These are phyloP conservation scores for Drosophila oshimai DNA, from an alignment of 1,140 invertebrate species.

Conservation along the genomic window DNA sequence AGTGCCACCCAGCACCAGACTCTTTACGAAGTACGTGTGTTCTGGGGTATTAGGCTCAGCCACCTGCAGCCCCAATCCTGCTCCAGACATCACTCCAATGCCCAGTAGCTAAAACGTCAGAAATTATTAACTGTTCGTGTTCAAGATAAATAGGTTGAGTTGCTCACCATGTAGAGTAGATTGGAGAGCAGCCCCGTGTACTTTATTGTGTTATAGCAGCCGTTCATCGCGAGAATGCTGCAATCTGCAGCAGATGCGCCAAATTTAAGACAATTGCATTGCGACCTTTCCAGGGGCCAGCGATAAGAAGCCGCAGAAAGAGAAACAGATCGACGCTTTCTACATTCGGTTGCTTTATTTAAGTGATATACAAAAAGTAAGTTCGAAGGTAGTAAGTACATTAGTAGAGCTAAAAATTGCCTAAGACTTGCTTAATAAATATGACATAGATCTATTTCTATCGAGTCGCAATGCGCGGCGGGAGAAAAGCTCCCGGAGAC, in stretches of 20 bases:
- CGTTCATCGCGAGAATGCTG: conserved; percentile 59
- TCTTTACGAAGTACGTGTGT: conserved; percentile 75
- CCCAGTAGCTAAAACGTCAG: conserved; percentile 52
- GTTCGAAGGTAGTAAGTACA: conserved; percentile 52
- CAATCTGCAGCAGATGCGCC: conserved; percentile 23
- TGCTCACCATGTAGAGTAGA: conserved; percentile 72
- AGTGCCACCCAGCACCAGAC: conserved; percentile 64
- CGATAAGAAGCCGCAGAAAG: conserved; percentile 29
- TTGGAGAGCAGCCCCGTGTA: conserved; percentile 68
- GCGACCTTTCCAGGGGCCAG: conserved; percentile 22
- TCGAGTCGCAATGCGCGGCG: conserved; percentile 54
- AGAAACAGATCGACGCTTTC: conserved; percentile 6
- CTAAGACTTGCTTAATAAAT: conserved; percentile 62
- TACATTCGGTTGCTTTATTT: conserved; percentile 50
- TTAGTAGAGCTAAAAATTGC: conserved; percentile 49
- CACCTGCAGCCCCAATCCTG: conserved; percentile 59
- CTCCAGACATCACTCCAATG: conserved; percentile 58
- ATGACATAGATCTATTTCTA: conserved; percentile 66
- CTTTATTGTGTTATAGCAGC: conserved; percentile 71
- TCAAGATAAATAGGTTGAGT: not conserved
- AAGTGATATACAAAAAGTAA: conserved; percentile 38
- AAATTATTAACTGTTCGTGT: not conserved
- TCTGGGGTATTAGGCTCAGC: conserved; percentile 68
- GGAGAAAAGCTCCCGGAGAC: conserved; percentile 17
- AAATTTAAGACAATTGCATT: conserved; percentile 53